A percentile compares a stretch with the other conserved stretches of the same genome.
Evolutionary conservation across 2,888 invertebrate species (phyloP).

Genomic region (Coelinius sp.): DNA sequence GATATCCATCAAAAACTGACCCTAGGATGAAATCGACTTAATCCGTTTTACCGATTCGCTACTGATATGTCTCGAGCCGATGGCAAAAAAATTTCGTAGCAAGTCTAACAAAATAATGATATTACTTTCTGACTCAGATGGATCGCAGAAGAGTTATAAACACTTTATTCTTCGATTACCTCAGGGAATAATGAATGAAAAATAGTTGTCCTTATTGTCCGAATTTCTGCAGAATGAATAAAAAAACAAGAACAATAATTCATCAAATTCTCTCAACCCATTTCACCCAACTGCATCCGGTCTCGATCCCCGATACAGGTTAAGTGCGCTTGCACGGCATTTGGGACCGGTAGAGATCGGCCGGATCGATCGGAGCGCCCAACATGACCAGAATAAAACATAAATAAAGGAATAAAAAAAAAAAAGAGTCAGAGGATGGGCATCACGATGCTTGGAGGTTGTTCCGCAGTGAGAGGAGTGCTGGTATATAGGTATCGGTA

Average conservation of each 20-base stretch:
- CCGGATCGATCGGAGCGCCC: slow-evolving; percentile 33
- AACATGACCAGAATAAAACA: slow-evolving; percentile 27
- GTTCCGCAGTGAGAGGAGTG: slow-evolving; percentile 9
- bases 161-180: too few species aligned
- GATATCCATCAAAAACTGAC: too few species aligned
- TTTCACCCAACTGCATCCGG: slow-evolving; percentile 33
- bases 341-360: slow-evolving; percentile 30
- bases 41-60: too few species aligned
- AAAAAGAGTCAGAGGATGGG: slow-evolving; percentile 38
- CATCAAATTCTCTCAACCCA: not conserved
- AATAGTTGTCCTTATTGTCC: not conserved
- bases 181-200: too few species aligned
- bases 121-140: too few species aligned
- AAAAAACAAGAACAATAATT: not conserved
- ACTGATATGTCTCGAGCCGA: too few species aligned
- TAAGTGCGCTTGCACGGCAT: slow-evolving; percentile 4
- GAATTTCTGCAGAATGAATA: not conserved
- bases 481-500: too few species aligned
- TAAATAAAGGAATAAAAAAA: slow-evolving; percentile 12
- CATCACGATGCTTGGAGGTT: slow-evolving; percentile 31
- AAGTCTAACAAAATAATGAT: too few species aligned
- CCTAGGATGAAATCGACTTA: too few species aligned
- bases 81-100: too few species aligned
- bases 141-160: too few species aligned
- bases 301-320: slow-evolving; percentile 28